Conservation (phyloP, 2,797 vertebrate species). For the Leucoraja ocellata region DNA sequence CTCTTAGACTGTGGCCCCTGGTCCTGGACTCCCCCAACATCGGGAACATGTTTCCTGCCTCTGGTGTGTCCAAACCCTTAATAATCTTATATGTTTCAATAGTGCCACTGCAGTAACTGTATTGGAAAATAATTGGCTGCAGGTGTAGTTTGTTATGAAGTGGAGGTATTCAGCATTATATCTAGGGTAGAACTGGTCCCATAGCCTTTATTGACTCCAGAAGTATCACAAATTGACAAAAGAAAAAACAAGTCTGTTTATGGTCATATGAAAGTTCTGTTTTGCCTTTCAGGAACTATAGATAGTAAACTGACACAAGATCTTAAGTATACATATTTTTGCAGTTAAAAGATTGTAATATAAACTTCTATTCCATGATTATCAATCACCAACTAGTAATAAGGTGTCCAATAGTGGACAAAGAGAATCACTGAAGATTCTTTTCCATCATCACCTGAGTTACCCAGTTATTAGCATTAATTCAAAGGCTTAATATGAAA, state of each 20-base stretch:
- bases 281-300: neutral
- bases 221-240: neutral
- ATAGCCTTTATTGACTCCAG: too few species aligned
- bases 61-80: too few species aligned
- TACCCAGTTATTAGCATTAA: neutral
- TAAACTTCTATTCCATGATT: neutral
- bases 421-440: neutral
- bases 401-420: neutral
- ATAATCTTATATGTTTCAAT: too few species aligned
- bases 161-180: too few species aligned
- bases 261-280: neutral
- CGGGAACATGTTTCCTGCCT: too few species aligned
- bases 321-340: neutral
- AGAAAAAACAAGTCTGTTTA: neutral
- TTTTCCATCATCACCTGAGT: neutral
- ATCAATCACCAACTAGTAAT: neutral
- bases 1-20: too few species aligned
- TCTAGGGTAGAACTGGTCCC: too few species aligned
- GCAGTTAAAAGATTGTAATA: neutral
- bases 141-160: too few species aligned
- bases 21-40: too few species aligned
- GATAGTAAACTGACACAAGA: neutral
- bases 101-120: too few species aligned
- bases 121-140: too few species aligned
- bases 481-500: neutral